Percentiles rank a stretch among this genome's conserved stretches.
Evolutionary conservation across 2,797 vertebrate species (phyloP).

Genomic region (Huso huso): DNA sequence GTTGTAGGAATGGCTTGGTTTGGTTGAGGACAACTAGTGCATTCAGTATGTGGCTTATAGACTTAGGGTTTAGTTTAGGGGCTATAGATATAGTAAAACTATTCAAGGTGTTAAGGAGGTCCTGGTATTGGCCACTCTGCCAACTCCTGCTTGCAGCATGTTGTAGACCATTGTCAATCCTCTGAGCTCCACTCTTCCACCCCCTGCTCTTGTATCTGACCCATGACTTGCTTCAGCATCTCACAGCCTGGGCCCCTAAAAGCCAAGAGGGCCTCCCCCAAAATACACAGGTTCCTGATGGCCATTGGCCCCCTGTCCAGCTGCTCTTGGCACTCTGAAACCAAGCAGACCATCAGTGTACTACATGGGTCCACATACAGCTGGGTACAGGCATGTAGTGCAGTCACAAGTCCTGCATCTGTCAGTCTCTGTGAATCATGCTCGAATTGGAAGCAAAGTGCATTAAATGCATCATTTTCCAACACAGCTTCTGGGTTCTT

Average conservation of each 20-base stretch:
- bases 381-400: constrained; percentile 65
- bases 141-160: constrained; percentile 51
- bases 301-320: constrained; percentile 52
- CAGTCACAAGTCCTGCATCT: constrained; percentile 54
- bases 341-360: constrained; percentile 55
- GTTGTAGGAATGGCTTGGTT: constrained; percentile 45
- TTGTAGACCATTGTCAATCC: constrained; percentile 63
- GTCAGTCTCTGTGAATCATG: constrained; percentile 56
- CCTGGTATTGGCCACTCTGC: constrained; percentile 44
- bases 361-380: constrained; percentile 65
- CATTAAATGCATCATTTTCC: constrained; percentile 52
- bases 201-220: constrained; percentile 48
- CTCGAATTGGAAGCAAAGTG: constrained; percentile 69
- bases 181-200: constrained; percentile 49
- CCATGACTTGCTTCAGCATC: constrained; percentile 54
- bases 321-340: constrained; percentile 65
- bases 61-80: constrained; percentile 49
- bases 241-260: constrained; percentile 44
- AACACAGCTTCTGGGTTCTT: constrained; percentile 48
- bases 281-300: constrained; percentile 52
- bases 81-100: constrained; percentile 39
- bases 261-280: constrained; percentile 66
- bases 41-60: constrained; percentile 55
- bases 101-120: constrained; percentile 70
- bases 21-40: constrained; percentile 67